Percentiles rank a stretch among this genome's conserved stretches.
Conservation (phyloP, 2,113 vertebrate species). For the Bubalus kerabau region DNA sequence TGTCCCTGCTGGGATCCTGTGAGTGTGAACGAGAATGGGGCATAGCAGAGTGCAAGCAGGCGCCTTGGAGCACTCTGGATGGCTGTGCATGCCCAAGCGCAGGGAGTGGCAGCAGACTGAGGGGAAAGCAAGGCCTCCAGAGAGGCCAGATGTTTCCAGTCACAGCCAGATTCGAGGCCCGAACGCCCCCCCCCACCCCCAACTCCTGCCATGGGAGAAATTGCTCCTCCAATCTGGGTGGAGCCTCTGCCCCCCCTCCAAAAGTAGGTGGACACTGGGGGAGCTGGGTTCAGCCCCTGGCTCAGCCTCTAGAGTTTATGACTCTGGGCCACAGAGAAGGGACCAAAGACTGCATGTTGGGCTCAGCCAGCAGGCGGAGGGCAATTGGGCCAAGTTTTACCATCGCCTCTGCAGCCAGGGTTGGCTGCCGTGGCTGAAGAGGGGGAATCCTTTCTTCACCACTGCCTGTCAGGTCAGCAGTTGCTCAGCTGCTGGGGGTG, state of each 20-base stretch:
- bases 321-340: not conserved
- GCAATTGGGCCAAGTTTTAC: not conserved
- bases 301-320: not conserved
- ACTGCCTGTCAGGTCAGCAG: not conserved
- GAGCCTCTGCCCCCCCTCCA: not conserved
- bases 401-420: not conserved
- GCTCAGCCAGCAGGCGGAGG: not conserved
- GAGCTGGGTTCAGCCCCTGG: not conserved
- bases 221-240: not conserved
- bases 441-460: not conserved
- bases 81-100: rapidly evolving
- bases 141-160: not conserved
- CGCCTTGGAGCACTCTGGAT: not conserved
- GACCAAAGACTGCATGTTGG: not conserved
- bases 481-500: not conserved
- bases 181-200: not conserved
- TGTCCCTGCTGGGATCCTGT: not conserved
- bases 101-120: not conserved
- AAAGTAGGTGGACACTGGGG: not conserved
- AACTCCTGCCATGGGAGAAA: not conserved
- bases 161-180: no score
- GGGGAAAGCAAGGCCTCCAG: not conserved
- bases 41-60: not conserved
- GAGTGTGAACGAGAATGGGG: not conserved
- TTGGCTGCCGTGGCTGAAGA: not conserved